These are phyloP conservation scores for Dendrolimus punctatus DNA, from an alignment of 1,140 invertebrate genomes.

Conservation along the genomic window DNA sequence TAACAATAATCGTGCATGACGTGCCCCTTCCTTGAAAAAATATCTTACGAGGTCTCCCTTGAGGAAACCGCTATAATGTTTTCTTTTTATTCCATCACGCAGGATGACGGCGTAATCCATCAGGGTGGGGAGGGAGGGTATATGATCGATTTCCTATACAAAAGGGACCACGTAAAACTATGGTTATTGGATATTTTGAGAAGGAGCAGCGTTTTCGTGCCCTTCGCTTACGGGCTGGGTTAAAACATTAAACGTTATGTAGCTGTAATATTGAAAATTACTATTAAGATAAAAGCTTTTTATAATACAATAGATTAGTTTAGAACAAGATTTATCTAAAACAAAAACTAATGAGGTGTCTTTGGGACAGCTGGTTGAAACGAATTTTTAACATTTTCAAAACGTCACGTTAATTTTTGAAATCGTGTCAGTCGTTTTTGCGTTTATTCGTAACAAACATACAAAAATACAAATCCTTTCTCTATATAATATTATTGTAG, in stretches of 20 bases:
- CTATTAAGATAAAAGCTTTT: background rate
- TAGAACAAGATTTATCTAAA: too few relatives aligned
- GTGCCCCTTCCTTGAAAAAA: constrained; percentile 29
- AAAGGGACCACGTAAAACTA: constrained; percentile 52
- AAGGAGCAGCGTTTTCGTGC: constrained; percentile 27
- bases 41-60: constrained; percentile 35
- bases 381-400: too few relatives aligned
- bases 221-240: constrained; percentile 25
- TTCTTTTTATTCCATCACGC: constrained; percentile 58
- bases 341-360: too few relatives aligned
- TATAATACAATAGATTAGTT: too few relatives aligned
- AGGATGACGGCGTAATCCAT: constrained; percentile 47
- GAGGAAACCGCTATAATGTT: constrained; percentile 45
- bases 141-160: constrained; percentile 54
- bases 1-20: constrained; percentile 43
- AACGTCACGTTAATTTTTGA: too few relatives aligned
- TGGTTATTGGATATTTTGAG: constrained; percentile 57
- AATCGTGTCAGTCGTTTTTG: too few relatives aligned
- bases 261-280: constrained; percentile 12
- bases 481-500: too few relatives aligned
- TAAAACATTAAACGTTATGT: constrained; percentile 24
- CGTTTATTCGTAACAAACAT: too few relatives aligned
- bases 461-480: too few relatives aligned
- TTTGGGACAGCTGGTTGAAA: too few relatives aligned
- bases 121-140: constrained; percentile 25